Percentiles rank a stretch among this genome's conserved stretches.
Evolutionary conservation across 2,888 invertebrate species (phyloP).

Genomic region (Strigamia crassipes): DNA sequence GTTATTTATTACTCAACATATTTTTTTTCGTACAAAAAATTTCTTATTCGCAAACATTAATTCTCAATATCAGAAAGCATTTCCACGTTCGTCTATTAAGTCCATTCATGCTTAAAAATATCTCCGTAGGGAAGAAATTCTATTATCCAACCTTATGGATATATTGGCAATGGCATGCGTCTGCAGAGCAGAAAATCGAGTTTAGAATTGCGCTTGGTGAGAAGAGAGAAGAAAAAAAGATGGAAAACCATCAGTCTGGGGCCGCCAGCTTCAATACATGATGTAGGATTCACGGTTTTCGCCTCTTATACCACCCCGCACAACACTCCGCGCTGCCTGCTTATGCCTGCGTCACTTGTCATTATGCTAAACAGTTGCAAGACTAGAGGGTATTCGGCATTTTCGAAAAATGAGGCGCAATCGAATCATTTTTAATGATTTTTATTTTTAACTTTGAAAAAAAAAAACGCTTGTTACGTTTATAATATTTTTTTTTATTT

Average conservation of each 20-base stretch:
- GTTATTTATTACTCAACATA: neutral
- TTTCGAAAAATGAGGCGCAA: neutral
- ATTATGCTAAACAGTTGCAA: conserved; percentile 32
- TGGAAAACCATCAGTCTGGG: neutral
- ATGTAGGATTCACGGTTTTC: neutral
- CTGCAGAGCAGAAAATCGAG: conserved; percentile 26
- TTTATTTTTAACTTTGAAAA: neutral
- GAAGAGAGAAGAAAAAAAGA: neutral
- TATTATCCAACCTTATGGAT: conserved; percentile 14
- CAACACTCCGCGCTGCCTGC: neutral
- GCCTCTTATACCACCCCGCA: neutral
- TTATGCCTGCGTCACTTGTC: conserved; percentile 27
- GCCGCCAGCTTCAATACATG: neutral
- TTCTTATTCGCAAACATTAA: neutral
- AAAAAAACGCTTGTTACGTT: neutral
- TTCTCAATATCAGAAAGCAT: conserved; percentile 6
- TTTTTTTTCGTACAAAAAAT: neutral
- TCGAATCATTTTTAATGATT: neutral
- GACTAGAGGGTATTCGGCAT: conserved; percentile 14
- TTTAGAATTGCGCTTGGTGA: neutral
- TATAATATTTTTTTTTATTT: neutral
- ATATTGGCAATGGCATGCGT: conserved; percentile 22
- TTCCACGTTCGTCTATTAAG: conserved; percentile 16
- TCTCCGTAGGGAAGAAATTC: conserved; percentile 27
- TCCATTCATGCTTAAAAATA: conserved; percentile 15